Evolutionary conservation across 1,140 invertebrate species (phyloP).

Genomic region (Drosophila murphyi): DNA sequence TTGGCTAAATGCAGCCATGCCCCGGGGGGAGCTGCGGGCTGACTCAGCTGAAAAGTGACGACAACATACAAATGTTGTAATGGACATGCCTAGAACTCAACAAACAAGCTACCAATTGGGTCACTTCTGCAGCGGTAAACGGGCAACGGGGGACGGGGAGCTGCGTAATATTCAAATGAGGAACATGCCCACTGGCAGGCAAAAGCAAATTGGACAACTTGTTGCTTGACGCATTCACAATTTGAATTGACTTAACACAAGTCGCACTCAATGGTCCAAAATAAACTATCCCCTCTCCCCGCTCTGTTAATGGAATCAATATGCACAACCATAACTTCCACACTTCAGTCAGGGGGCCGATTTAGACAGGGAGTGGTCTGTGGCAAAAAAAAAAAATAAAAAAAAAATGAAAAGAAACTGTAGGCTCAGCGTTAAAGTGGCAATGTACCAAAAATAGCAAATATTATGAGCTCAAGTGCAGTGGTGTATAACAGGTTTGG

Average conservation of each 20-base stretch:
- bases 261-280: slow-evolving; percentile 30
- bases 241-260: slow-evolving; percentile 56
- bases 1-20: slow-evolving; percentile 39
- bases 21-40: slow-evolving; percentile 2
- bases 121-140: slow-evolving; percentile 57
- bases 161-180: slow-evolving; percentile 75
- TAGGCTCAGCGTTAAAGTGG: slow-evolving; percentile 27
- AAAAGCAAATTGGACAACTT: slow-evolving; percentile 56
- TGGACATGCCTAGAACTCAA: slow-evolving; percentile 32
- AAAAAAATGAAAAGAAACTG: slow-evolving; percentile 3
- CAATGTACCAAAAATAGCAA: not conserved
- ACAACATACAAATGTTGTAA: slow-evolving; percentile 44
- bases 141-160: not conserved
- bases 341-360: slow-evolving; percentile 41
- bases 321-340: slow-evolving; percentile 42
- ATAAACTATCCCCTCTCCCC: slow-evolving; percentile 13
- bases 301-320: slow-evolving; percentile 26
- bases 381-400: too few relatives aligned
- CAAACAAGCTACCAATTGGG: slow-evolving; percentile 51
- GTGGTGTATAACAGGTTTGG: not conserved
- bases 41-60: slow-evolving; percentile 48
- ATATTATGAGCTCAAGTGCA: not conserved
- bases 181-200: slow-evolving; percentile 53
- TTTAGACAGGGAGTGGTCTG: too few relatives aligned
- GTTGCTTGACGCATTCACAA: slow-evolving; percentile 57